phyloP scores from a whole-genome alignment of 2,113 vertebrate species.

The Dipodomys stephensi region DNA sequence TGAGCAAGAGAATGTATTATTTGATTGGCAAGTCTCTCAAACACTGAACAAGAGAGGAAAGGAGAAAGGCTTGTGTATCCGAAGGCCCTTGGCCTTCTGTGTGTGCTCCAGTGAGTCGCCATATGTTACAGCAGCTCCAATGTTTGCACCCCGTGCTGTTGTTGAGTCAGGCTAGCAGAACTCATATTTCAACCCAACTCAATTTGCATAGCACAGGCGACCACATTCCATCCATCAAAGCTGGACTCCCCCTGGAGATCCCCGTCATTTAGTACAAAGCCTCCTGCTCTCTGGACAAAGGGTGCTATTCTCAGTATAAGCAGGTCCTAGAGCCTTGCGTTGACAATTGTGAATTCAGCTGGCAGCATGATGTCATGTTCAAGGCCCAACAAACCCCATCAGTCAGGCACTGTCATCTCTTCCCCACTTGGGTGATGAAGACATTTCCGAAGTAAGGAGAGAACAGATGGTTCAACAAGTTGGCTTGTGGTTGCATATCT shows the following conservation, averaged over 20 bases:
- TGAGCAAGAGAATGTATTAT: constrained; percentile 68
- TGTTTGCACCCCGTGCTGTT: constrained; percentile 38
- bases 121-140: not conserved
- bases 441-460: constrained; percentile 1
- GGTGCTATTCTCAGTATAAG: constrained; percentile 61
- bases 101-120: not conserved
- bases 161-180: constrained; percentile 64
- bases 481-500: not conserved
- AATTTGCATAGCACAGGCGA: constrained; percentile 65
- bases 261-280: constrained; percentile 51
- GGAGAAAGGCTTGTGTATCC: not conserved
- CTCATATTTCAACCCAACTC: constrained; percentile 61
- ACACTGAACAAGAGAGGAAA: constrained; percentile 74
- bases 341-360: constrained; percentile 57
- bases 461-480: not conserved
- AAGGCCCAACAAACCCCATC: constrained; percentile 44
- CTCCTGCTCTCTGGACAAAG: constrained; percentile 50
- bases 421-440: constrained; percentile 3
- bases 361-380: constrained; percentile 37
- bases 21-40: constrained; percentile 29
- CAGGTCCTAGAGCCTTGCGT: constrained; percentile 13
- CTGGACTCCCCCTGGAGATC: not conserved
- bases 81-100: not conserved
- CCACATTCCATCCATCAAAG: constrained; percentile 61
- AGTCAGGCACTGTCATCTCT: not conserved